Evolutionary conservation across 2,888 invertebrate genomes (phyloP), one percentile per base, ranked within the genome.

Genomic region (Tridacna crocea): DNA sequence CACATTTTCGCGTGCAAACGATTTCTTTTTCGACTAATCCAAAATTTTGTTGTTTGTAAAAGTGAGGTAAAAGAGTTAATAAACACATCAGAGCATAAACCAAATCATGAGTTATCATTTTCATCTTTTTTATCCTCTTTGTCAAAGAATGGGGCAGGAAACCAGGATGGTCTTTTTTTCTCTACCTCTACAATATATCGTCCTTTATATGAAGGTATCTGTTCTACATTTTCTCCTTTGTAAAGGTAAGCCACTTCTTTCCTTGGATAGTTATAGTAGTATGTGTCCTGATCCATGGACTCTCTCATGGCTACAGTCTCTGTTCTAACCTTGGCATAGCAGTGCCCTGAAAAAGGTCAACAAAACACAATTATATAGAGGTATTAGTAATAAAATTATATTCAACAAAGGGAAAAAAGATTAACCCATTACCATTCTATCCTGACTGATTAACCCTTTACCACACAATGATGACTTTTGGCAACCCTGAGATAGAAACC

Each of bases 151-250:
- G 46, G 22, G 12, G 48, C 96, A 88, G 97, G 96, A 92, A 98
- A 99, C 98, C 98, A 99, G 61, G 96, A 95, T 8, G 98, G 98
- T 84, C 98, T 95, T 79, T 96, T 96, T 93, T 97, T 98, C 70
- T 97, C 95, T 96, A 94, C 87, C 95, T 98, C 98, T 22, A 99
- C 96, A 84, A 98, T 96, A 89, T 97, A 96, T 94, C 97, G 98
- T 0, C 95, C 95, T 94, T 95, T 87, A 55, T 94, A 85, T 47
- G 79, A 80, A 6, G 83, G 77, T 22, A 87, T 74, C 0, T 94
- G 95, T 2, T 94, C 95, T 93, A 85, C 47, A 17, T 95, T 92
- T 93, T 98, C 98, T 63, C 97, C 97, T 90, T 97, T 96, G 93
- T 98, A 98, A 15, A 98, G 93, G 1, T 98, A 97, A 48, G 97